Evolutionary conservation across 1,140 invertebrate species (phyloP).

Genomic region (Eumaeus atala): DNA sequence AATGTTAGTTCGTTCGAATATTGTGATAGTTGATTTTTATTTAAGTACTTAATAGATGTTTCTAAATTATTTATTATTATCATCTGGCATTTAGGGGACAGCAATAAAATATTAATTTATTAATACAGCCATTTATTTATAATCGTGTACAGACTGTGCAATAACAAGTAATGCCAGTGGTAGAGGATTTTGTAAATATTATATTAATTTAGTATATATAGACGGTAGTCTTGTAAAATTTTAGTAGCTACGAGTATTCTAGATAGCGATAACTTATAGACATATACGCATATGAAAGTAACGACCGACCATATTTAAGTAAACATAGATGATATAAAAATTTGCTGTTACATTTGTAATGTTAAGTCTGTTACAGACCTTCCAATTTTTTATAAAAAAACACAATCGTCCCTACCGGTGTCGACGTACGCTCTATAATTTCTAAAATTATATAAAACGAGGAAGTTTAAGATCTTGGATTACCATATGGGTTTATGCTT

Average conservation of each 20-base stretch:
- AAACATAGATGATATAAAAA: neutral
- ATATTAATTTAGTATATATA: constrained; percentile 15
- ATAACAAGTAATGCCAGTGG: constrained; percentile 14
- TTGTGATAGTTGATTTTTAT: constrained; percentile 71
- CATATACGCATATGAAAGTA: neutral
- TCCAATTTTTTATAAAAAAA: too few species aligned
- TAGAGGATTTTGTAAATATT: constrained; percentile 17
- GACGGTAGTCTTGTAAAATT: constrained; percentile 15
- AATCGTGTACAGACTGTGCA: constrained; percentile 15
- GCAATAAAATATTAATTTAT: constrained; percentile 16
- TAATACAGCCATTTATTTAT: constrained; percentile 10
- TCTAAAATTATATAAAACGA: too few species aligned
- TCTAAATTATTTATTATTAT: constrained; percentile 69
- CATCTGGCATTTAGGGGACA: constrained; percentile 33
- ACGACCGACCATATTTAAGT: neutral
- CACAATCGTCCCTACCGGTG: too few species aligned
- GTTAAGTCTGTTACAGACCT: neutral
- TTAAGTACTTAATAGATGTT: constrained; percentile 70
- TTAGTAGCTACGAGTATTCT: constrained; percentile 16
- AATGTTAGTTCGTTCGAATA: constrained; percentile 47
- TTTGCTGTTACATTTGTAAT: neutral
- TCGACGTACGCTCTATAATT: too few species aligned
- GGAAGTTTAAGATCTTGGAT: too few species aligned
- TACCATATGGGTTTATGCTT: too few species aligned
- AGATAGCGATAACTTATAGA: neutral